Evolutionary conservation across 2,797 vertebrate species (phyloP).

Genomic region (Strix occidentalis): DNA sequence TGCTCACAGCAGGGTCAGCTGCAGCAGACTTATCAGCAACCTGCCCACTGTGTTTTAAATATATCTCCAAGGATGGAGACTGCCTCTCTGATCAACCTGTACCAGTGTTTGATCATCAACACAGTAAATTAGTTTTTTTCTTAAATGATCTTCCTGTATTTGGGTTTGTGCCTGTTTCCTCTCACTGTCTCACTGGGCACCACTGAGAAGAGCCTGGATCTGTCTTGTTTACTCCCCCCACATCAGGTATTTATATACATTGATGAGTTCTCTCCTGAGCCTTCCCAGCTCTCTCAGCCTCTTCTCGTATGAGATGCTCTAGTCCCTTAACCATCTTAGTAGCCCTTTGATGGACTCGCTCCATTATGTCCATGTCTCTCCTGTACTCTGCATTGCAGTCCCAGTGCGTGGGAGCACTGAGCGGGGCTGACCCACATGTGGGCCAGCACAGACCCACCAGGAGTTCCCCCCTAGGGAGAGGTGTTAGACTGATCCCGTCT

Average conservation of each 20-base stretch:
- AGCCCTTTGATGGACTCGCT: neutral
- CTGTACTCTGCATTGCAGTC: neutral
- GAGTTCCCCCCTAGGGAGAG: neutral
- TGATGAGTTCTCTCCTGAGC: neutral
- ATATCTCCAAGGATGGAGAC: neutral
- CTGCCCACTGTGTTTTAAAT: neutral
- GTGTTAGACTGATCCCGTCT: neutral
- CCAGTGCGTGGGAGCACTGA: rapidly evolving
- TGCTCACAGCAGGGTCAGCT: neutral
- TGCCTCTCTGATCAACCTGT: neutral
- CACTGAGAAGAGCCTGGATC: neutral
- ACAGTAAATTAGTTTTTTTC: neutral
- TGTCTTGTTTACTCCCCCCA: rapidly evolving
- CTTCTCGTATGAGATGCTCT: neutral
- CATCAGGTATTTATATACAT: neutral
- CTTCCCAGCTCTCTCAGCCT: neutral
- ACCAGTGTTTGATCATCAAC: neutral
- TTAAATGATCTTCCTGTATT: neutral
- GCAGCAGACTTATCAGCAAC: neutral
- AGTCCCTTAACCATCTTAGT: neutral
- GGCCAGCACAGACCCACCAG: neutral
- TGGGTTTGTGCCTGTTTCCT: neutral
- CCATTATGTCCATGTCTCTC: neutral
- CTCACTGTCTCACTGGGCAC: neutral
- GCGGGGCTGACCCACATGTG: neutral